Evolutionary conservation across 2,888 invertebrate genomes (phyloP).

Genomic region (Brachypalpus laphriformis): DNA sequence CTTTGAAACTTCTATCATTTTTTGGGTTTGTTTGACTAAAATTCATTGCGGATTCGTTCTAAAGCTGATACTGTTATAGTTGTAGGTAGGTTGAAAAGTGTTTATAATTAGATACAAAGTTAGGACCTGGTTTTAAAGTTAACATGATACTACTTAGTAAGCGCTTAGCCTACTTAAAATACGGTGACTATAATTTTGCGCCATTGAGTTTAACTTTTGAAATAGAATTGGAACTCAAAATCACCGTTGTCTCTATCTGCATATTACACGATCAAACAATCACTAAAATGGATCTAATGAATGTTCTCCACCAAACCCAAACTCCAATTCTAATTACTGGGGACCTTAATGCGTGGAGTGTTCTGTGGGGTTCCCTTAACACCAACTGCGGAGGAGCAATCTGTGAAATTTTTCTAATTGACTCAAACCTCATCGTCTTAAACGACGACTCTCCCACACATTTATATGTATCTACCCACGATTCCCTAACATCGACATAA

Average conservation of each 20-base stretch:
- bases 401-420: neutral
- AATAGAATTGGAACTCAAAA: neutral
- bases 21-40: too few relatives aligned
- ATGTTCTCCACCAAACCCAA: neutral
- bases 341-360: neutral
- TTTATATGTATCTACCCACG: neutral
- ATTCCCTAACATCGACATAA: neutral
- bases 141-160: too few relatives aligned
- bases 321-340: neutral
- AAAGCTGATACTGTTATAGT: too few relatives aligned
- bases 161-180: too few relatives aligned
- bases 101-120: too few relatives aligned
- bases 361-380: neutral
- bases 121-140: too few relatives aligned
- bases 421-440: neutral
- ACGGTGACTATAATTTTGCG: too few relatives aligned
- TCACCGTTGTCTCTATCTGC: neutral
- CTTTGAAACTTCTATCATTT: too few relatives aligned
- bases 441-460: neutral
- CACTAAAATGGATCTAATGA: too few relatives aligned
- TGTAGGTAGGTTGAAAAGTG: too few relatives aligned
- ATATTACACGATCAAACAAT: neutral
- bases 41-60: too few relatives aligned
- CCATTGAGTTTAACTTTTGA: neutral
- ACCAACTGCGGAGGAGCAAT: neutral